Evolutionary conservation across 23 tunicate genomes (phyloP).

Genomic region (Trididemnum miniatum): DNA sequence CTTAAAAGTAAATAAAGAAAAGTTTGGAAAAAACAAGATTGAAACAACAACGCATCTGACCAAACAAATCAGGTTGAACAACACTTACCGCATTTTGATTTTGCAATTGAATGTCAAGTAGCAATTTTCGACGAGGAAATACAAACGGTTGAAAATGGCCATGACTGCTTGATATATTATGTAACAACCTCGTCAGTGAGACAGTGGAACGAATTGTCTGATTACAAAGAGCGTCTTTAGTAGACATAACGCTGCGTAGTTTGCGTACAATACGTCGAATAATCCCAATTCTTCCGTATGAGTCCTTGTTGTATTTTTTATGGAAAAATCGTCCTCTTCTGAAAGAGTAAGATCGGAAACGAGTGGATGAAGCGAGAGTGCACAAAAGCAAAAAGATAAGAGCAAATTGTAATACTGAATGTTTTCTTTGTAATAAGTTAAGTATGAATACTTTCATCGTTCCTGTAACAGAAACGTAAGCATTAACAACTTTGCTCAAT

Average conservation of each 20-base stretch:
- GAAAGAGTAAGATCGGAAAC: background rate
- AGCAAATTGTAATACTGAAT: background rate
- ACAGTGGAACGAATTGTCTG: background rate
- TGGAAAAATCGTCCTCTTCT: background rate
- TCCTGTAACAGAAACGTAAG: background rate
- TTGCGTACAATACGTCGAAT: background rate
- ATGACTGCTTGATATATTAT: background rate
- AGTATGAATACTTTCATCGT: background rate
- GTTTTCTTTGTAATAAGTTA: background rate
- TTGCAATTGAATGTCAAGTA: no score
- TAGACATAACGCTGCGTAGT: background rate
- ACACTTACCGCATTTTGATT: no score
- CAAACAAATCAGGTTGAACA: no score
- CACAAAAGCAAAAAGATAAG: background rate
- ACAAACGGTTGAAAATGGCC: background rate
- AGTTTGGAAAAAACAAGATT: no score
- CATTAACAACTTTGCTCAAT: background rate
- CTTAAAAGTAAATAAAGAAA: no score
- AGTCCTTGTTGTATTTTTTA: background rate
- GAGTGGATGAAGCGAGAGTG: background rate
- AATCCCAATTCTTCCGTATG: background rate
- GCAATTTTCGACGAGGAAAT: no score
- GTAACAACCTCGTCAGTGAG: background rate
- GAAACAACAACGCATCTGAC: no score
- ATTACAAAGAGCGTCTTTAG: background rate